phyloP scores from a whole-genome alignment of 2,888 invertebrate genomes.

The Epirrhoe tristata region DNA sequence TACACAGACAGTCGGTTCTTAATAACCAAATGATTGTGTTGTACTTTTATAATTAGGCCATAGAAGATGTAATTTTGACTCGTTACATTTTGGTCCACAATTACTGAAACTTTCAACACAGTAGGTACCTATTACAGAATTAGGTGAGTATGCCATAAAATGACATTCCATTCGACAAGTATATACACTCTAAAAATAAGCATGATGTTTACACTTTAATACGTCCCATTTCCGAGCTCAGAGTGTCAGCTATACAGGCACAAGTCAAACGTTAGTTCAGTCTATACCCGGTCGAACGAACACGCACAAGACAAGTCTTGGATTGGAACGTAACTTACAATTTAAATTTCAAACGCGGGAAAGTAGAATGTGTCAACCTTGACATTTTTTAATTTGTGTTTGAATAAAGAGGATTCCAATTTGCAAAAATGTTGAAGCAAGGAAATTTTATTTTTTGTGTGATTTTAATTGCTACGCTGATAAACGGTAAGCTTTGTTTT shows the following conservation, averaged over 20 bases:
- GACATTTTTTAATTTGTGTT: slow-evolving; percentile 52
- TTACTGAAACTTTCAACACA: slow-evolving; percentile 20
- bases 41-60: too few relatives aligned
- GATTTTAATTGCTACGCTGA: slow-evolving; percentile 45
- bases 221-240: slow-evolving; percentile 58
- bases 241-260: slow-evolving; percentile 60
- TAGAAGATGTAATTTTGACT: too few relatives aligned
- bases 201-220: slow-evolving; percentile 63
- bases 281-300: slow-evolving; percentile 57
- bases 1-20: too few relatives aligned
- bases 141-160: slow-evolving; percentile 41
- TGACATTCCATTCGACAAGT: slow-evolving; percentile 58
- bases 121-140: slow-evolving; percentile 23
- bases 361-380: slow-evolving; percentile 61
- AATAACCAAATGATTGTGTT: too few relatives aligned
- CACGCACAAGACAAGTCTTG: slow-evolving; percentile 58
- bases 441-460: slow-evolving; percentile 46
- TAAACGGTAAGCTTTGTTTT: slow-evolving; percentile 51
- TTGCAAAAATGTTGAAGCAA: slow-evolving; percentile 40
- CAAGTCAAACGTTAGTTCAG: slow-evolving; percentile 58
- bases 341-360: slow-evolving; percentile 62
- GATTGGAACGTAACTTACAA: slow-evolving; percentile 48
- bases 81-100: neutral
- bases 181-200: slow-evolving; percentile 67
- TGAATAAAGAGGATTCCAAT: slow-evolving; percentile 47